Evolutionary conservation across 1,140 invertebrate genomes (phyloP), one percentile per base, ranked within the genome.

Genomic region (Helicoverpa zea): DNA sequence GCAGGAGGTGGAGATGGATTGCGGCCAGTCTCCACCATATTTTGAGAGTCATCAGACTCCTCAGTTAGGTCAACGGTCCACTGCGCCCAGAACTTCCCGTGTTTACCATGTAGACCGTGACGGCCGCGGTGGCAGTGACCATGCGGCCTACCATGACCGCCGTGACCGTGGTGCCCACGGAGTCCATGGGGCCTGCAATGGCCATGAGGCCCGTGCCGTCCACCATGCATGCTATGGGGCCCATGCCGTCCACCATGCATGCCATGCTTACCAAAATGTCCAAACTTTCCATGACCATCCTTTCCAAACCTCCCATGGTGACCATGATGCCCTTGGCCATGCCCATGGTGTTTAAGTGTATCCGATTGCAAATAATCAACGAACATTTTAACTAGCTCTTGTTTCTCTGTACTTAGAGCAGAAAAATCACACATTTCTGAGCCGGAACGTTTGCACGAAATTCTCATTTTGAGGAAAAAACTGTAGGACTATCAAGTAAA

Each of bases 391-490:
- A 79, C 30, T 7, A 79, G 14, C 35, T 72, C 35, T 43, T 59
- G 23, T 59, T 79, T 79, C 59, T 79, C 35, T 2, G 18, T 47
- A 54, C 30, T 12, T 9, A 51, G 16, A 35, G 11, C 13, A 18
- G 75, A 16, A 47, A 58, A 14, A 10, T 56, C 63, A n/a, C 49
- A 29, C 49, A 68, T 78, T 68, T 56, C 35, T 78, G 29, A 3
- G 7, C 59, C 59, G 35, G 13, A 13, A 64, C 49, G 47, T 43
- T 64, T 12, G 47, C 61, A 77, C 14, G 52, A 51, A 35, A n/a
- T 61, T 54, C 75, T 18, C 75, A 77, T 77, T 66, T 77, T 66
- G 14, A 51, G 61, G 30, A 54, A 66, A 74, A 54, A 75, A 77
- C 11, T 77, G 47, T 51, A 76, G 23, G 43, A 30, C 61, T 77